Conservation (phyloP, 2,113 vertebrate species). For the Hemiscyllium ocellatum region DNA sequence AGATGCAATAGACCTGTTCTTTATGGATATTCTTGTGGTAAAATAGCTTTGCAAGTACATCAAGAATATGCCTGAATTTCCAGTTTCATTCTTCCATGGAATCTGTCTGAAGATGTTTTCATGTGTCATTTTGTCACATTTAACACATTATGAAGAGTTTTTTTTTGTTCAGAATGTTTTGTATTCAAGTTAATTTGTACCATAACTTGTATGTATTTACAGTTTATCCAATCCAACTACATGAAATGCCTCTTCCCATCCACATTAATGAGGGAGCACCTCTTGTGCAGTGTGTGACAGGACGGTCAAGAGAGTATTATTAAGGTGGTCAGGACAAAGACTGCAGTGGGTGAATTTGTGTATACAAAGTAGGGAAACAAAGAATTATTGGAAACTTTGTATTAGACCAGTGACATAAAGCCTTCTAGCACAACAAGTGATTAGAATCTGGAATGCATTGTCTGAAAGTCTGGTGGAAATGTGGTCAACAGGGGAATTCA, state of each 20-base stretch:
- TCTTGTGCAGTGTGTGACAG: background rate
- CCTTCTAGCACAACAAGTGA: background rate
- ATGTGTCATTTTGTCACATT: background rate
- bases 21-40: background rate
- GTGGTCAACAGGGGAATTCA: background rate
- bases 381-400: background rate
- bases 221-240: background rate
- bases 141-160: background rate
- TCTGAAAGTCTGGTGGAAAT: background rate
- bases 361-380: background rate
- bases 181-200: background rate
- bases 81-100: background rate
- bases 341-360: background rate
- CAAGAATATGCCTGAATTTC: background rate
- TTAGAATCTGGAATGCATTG: background rate
- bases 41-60: background rate
- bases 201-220: background rate
- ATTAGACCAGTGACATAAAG: background rate
- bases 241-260: background rate
- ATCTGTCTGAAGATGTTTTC: background rate
- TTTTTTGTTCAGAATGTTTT: background rate
- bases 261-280: background rate
- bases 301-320: background rate
- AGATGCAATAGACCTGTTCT: background rate
- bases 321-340: background rate